Evolutionary conservation across 2,888 invertebrate species (phyloP).

Genomic region (Thymelicus lineola): DNA sequence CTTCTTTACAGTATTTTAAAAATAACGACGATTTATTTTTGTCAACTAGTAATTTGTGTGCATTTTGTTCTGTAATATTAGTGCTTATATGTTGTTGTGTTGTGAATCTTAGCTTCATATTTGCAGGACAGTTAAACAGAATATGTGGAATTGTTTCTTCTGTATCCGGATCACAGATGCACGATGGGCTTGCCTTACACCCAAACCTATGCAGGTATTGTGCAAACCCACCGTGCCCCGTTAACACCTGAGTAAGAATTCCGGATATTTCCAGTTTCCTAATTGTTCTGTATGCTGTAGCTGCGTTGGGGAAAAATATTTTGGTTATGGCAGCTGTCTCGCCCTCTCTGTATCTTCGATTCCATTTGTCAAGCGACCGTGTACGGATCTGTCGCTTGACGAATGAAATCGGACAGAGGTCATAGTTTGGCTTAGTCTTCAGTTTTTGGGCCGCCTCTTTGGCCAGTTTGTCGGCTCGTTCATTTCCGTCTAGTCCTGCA

Average conservation of each 20-base stretch:
- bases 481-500: no score
- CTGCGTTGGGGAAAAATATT: neutral
- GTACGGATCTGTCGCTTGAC: neutral
- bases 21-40: no score
- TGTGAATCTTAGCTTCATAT: neutral
- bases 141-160: neutral
- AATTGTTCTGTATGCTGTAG: neutral
- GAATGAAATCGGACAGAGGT: slow-evolving; percentile 3
- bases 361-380: neutral
- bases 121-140: neutral
- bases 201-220: neutral
- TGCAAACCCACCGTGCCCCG: neutral
- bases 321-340: neutral
- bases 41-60: neutral
- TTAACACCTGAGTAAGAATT: neutral
- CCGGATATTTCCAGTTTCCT: no score
- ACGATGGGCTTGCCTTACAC: slow-evolving; percentile 2
- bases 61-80: neutral
- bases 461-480: no score
- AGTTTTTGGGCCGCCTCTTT: neutral
- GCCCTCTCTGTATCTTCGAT: neutral
- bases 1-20: no score
- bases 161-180: neutral
- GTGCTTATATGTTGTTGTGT: neutral
- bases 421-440: neutral